Evolutionary conservation across 2,113 vertebrate genomes (phyloP).

Genomic region (Calyptommatus sinebrachiatus): DNA sequence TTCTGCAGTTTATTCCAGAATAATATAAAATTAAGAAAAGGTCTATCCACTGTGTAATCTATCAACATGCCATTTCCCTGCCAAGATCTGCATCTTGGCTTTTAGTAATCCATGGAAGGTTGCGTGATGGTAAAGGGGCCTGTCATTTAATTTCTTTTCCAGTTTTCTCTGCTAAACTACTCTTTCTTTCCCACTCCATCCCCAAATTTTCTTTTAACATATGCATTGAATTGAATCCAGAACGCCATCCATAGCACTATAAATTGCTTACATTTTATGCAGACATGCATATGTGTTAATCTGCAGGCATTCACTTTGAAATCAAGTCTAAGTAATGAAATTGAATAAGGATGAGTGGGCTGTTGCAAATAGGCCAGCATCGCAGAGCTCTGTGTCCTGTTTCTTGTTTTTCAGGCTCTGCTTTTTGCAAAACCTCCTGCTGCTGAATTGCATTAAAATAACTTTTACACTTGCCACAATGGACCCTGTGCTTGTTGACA

Average conservation of each 20-base stretch:
- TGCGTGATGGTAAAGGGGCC: neutral
- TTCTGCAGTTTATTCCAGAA: no score
- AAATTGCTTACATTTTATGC: no score
- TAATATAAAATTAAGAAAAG: no score
- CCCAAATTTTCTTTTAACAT: neutral
- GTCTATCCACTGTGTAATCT: no score
- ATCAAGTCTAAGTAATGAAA: neutral
- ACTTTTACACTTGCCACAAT: no score
- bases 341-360: neutral
- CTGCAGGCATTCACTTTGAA: no score
- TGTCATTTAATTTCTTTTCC: neutral
- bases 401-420: neutral
- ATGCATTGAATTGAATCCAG: neutral
- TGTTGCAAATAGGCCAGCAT: neutral
- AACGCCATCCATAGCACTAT: neutral
- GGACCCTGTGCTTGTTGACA: neutral
- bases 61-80: neutral
- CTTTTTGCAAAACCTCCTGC: neutral
- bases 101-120: no score
- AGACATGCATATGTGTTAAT: no score
- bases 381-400: neutral
- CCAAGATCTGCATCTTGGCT: neutral
- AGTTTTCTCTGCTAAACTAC: neutral
- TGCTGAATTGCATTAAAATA: no score
- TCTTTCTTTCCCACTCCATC: neutral